Evolutionary conservation across 1,140 invertebrate genomes (phyloP), one percentile per base, ranked within the genome.

Genomic region (Drosophila parabipectinata): DNA sequence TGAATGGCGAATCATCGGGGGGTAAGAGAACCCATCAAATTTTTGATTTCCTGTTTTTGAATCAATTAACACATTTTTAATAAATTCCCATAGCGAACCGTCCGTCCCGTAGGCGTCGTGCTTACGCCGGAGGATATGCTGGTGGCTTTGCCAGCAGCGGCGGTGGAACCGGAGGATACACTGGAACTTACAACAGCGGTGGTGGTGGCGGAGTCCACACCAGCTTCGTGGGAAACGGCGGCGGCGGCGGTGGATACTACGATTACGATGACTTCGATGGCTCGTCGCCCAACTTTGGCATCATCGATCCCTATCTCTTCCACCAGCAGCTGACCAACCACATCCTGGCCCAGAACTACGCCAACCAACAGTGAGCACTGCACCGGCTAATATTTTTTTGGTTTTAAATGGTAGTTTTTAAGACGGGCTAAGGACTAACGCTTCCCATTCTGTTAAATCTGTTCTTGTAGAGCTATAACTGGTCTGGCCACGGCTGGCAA

Each of bases 291-390:
- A 60, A 87, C 44, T 79, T 80, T 34, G 88, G 88, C 41, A 78
- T 91, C 44, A 80, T 90, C 26, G 90, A 91, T 72, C 90, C 90
- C 10, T 90, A 88, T 41, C 64, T 79, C 6, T 91, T 91, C 67
- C 90, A 91, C 50, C 90, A 91, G 74, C 85, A 91, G 62, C 63
- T 91, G 71, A 91, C 90, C n/a, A 84, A 71, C n/a, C 90, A 90
- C 18, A 90, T 91, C 45, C 63, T 91, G 58, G 80, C 90, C 26
- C 90, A 91, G 79, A 81, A 91, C 30, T 79, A 81, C 18, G 80
- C 83, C 24, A 77, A 72, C 24, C 90, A 91, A 73, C 75, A 89
- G 90, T 91, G 53, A 91, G 85, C 69, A 47, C 61, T 26, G 39
- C 18, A 21, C 32, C 21, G 26, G 41, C 5, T 12, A 18, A 8